phyloP scores from a whole-genome alignment of 2,113 vertebrate species.

The Neodontobutis hainanensis region DNA sequence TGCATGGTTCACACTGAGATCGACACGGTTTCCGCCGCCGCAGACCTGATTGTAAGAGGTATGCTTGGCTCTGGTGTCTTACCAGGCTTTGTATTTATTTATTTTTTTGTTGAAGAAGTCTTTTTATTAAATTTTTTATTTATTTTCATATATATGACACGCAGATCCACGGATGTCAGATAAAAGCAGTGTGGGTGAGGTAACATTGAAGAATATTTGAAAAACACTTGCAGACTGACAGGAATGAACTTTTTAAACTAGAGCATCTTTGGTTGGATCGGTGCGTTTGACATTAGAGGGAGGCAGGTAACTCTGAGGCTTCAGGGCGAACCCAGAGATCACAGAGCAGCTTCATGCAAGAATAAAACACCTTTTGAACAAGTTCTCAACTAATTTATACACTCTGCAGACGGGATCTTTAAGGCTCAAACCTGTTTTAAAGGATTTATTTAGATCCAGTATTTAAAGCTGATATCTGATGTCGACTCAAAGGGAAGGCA shows the following conservation, averaged over 20 bases:
- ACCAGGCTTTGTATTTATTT: conserved; percentile 14
- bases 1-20: conserved; percentile 86
- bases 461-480: too few species aligned
- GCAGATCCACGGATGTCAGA: conserved; percentile 13
- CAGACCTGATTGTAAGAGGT: conserved; percentile 88
- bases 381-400: not conserved
- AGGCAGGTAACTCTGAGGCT: not conserved
- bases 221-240: conserved; percentile 9
- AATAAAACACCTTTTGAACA: not conserved
- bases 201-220: not conserved
- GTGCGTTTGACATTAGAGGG: not conserved
- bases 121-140: too few species aligned
- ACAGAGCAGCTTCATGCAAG: conserved; percentile 11
- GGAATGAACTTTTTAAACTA: not conserved
- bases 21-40: conserved; percentile 85
- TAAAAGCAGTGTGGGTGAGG: not conserved
- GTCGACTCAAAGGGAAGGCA: too few species aligned
- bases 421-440: not conserved
- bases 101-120: conserved; percentile 8
- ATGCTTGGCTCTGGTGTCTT: conserved; percentile 34
- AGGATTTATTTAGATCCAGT: not conserved
- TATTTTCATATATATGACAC: not conserved
- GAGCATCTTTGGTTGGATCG: not conserved
- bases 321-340: conserved; percentile 1
- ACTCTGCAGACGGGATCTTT: not conserved